Evolutionary conservation across 2,888 invertebrate species (phyloP).

Genomic region (Hetaerina titia): DNA sequence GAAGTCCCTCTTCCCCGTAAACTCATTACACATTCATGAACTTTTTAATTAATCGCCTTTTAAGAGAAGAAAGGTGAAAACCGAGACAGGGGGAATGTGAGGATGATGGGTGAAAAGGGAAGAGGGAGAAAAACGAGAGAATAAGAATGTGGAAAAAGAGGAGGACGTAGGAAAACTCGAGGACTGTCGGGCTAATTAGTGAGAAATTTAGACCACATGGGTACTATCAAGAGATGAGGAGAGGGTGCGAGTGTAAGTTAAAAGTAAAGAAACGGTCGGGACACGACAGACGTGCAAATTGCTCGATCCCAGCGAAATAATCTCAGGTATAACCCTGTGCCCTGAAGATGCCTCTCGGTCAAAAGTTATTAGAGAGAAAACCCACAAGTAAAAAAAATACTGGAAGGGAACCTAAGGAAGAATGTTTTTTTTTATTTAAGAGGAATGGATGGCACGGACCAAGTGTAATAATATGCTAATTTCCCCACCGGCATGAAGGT

Average conservation of each 20-base stretch:
- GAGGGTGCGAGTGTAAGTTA: not conserved
- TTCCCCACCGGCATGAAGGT: not conserved
- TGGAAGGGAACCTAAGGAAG: not conserved
- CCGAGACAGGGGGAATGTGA: not conserved
- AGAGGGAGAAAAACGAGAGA: not conserved
- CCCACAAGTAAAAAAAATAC: not conserved
- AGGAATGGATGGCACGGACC: not conserved
- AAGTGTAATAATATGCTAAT: not conserved
- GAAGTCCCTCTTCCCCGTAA: not conserved
- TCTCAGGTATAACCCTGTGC: not conserved
- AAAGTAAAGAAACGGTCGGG: not conserved
- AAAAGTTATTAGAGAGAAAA: too few relatives aligned
- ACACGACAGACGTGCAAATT: not conserved
- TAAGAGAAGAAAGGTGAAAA: not conserved
- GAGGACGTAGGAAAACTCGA: not conserved
- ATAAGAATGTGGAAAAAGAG: not conserved
- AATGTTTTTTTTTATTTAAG: not conserved
- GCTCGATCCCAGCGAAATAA: not conserved
- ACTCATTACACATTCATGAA: not conserved
- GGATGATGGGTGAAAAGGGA: not conserved
- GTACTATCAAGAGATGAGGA: not conserved
- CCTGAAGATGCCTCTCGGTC: too few relatives aligned
- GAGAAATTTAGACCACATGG: too few relatives aligned
- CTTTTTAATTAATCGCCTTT: conserved; percentile 19
- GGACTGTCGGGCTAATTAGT: too few relatives aligned